These are phyloP conservation scores for Gymnothorax reevesii DNA, from an alignment of 2,797 vertebrate genomes.

Conservation along the genomic window DNA sequence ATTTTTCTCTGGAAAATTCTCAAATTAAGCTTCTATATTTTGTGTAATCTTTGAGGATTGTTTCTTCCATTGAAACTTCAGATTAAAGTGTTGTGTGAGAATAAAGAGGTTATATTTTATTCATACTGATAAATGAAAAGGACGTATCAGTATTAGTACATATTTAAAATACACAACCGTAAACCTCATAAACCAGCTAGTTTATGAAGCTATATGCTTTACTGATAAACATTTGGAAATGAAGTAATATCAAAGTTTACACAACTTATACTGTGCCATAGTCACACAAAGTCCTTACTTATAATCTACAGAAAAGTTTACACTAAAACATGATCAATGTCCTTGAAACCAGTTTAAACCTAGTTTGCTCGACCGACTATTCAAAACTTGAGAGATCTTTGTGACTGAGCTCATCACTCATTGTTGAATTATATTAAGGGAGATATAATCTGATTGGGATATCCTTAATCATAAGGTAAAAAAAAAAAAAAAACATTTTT, in stretches of 20 bases:
- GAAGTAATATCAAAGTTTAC: slow-evolving; percentile 10
- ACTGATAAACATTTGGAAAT: background rate
- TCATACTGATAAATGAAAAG: background rate
- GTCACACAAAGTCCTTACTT: slow-evolving; percentile 5
- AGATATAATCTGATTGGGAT: background rate
- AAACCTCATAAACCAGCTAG: slow-evolving; percentile 16
- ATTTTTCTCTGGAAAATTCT: slow-evolving; percentile 1
- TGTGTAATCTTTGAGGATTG: background rate
- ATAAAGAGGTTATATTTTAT: background rate
- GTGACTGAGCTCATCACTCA: background rate
- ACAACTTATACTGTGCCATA: background rate
- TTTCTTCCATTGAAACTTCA: background rate
- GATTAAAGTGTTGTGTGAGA: background rate
- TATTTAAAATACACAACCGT: slow-evolving; percentile 16
- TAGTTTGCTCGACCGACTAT: background rate
- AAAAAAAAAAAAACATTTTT: background rate
- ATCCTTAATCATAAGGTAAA: background rate
- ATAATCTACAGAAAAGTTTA: slow-evolving; percentile 6
- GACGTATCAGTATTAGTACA: background rate
- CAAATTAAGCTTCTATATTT: slow-evolving; percentile 1
- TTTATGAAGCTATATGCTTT: slow-evolving; percentile 16
- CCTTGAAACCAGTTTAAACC: slow-evolving; percentile 1
- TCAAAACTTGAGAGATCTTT: background rate
- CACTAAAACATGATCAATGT: background rate
- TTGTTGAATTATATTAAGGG: slow-evolving; percentile 46